Percentiles rank a stretch among this genome's conserved stretches.
Evolutionary conservation across 2,888 invertebrate genomes (phyloP).

Genomic region (Lasioglossum pauxillum): DNA sequence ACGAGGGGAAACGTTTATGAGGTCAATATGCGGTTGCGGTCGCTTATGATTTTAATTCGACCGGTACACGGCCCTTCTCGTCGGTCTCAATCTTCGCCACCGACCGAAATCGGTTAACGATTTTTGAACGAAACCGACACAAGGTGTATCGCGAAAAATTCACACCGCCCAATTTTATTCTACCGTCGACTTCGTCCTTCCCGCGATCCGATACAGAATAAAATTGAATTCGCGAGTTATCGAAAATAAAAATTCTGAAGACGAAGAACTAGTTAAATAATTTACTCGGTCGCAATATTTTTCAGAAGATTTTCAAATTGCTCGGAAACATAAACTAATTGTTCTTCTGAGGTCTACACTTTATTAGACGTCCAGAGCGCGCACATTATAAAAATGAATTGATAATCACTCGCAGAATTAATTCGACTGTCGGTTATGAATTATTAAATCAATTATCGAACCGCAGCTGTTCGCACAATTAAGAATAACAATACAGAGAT

Average conservation of each 20-base stretch:
- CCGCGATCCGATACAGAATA: background rate
- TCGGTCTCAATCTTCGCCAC: conserved; percentile 56
- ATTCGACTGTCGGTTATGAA: background rate
- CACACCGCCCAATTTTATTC: conserved; percentile 30
- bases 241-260: background rate
- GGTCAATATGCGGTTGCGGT: conserved; percentile 64
- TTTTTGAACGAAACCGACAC: conserved; percentile 34
- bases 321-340: background rate
- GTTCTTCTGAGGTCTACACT: background rate
- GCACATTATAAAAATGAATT: background rate
- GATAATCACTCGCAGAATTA: background rate
- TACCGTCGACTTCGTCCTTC: background rate
- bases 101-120: conserved; percentile 53
- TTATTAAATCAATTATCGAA: conserved; percentile 1
- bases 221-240: background rate
- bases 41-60: conserved; percentile 63
- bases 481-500: background rate
- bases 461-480: background rate
- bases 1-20: conserved; percentile 53
- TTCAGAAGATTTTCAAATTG: too few species aligned
- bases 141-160: conserved; percentile 35
- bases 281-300: background rate
- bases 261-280: background rate
- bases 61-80: conserved; percentile 48
- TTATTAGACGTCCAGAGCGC: background rate